phyloP scores from a whole-genome alignment of 1,140 invertebrate genomes.

The Pseudomyrmex dendroicus region DNA sequence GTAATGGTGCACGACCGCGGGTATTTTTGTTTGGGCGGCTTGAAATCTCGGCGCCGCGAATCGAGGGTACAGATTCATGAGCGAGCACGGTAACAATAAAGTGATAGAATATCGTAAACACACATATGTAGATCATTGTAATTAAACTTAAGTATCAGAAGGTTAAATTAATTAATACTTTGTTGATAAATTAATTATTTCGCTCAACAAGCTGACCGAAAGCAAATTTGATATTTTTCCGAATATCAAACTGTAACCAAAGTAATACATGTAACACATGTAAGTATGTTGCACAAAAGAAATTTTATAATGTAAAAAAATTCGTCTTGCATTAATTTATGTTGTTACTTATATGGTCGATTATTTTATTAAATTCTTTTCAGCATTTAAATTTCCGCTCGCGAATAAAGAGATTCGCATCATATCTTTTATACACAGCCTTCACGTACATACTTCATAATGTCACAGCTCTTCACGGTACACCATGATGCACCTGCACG shows the following conservation, averaged over 20 bases:
- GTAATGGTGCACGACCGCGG: slow-evolving; percentile 63
- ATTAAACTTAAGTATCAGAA: too few species aligned
- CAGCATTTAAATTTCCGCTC: neutral
- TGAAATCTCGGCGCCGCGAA: neutral
- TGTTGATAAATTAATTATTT: too few species aligned
- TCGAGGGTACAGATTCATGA: neutral
- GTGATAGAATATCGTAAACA: slow-evolving; percentile 10
- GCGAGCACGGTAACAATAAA: neutral
- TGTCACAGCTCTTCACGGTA: slow-evolving; percentile 47
- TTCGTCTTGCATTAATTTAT: too few species aligned
- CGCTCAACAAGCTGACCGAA: too few species aligned
- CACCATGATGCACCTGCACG: slow-evolving; percentile 59
- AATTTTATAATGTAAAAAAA: too few species aligned
- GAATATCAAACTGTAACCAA: too few species aligned
- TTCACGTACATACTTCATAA: slow-evolving; percentile 35
- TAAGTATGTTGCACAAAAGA: too few species aligned
- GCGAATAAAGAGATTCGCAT: slow-evolving; percentile 26
- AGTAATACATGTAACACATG: too few species aligned
- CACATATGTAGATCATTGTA: too few species aligned
- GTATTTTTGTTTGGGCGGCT: slow-evolving; percentile 59
- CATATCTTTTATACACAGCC: slow-evolving; percentile 32
- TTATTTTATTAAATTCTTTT: neutral
- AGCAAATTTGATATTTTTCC: too few species aligned
- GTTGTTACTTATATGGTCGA: too few species aligned
- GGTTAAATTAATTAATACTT: too few species aligned